Percentiles rank a stretch among this genome's conserved stretches.
Conservation (phyloP, 2,797 vertebrate species). For the Sebastes vulpes region DNA sequence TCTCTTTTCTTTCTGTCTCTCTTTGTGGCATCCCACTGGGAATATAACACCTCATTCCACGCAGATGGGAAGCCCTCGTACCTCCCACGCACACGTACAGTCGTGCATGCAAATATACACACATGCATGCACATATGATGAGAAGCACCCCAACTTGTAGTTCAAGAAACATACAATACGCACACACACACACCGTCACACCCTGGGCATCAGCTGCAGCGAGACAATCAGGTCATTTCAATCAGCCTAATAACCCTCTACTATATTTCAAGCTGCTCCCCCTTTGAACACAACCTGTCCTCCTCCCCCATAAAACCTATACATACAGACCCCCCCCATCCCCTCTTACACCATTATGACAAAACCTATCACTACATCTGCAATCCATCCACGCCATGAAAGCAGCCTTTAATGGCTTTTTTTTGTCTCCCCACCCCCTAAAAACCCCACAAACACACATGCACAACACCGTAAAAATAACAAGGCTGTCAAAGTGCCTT, state of each 20-base stretch:
- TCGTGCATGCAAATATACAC: slow-evolving; percentile 60
- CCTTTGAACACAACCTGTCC: slow-evolving; percentile 60
- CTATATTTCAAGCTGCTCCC: slow-evolving; percentile 75
- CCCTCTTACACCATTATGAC: slow-evolving; percentile 53
- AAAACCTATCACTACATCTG: slow-evolving; percentile 66
- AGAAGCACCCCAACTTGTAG: slow-evolving; percentile 11
- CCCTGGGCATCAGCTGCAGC: slow-evolving; percentile 72
- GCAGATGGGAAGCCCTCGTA: slow-evolving; percentile 77
- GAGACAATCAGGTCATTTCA: slow-evolving; percentile 77
- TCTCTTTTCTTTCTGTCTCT: slow-evolving; percentile 12
- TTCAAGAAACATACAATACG: slow-evolving; percentile 5
- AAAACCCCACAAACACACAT: slow-evolving; percentile 44
- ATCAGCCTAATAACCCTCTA: slow-evolving; percentile 79
- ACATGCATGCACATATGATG: slow-evolving; percentile 6
- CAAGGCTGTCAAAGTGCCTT: slow-evolving; percentile 52
- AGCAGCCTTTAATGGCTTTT: slow-evolving; percentile 56
- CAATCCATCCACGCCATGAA: slow-evolving; percentile 60
- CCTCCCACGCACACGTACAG: slow-evolving; percentile 61
- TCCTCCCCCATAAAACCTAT: slow-evolving; percentile 66
- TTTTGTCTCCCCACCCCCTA: slow-evolving; percentile 20
- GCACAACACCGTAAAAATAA: slow-evolving; percentile 53
- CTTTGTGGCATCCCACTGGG: slow-evolving; percentile 63
- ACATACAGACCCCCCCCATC: slow-evolving; percentile 43
- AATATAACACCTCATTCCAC: slow-evolving; percentile 74
- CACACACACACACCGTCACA: slow-evolving; percentile 16